phyloP scores from a whole-genome alignment of 2,888 invertebrate genomes.

The Sepioteuthis lessoniana region DNA sequence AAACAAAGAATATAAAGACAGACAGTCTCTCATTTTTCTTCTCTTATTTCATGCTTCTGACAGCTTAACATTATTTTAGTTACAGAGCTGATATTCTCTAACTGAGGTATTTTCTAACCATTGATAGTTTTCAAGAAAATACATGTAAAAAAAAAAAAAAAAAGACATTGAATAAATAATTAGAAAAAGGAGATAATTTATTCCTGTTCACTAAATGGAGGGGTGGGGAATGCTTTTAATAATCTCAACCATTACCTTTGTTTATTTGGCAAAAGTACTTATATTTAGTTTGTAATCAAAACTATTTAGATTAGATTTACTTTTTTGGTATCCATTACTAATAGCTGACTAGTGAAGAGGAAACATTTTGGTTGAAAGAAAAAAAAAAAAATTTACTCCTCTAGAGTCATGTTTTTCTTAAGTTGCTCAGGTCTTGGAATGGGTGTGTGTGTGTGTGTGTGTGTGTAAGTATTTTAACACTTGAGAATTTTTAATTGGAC shows the following conservation, averaged over 20 bases:
- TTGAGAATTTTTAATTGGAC: too few species aligned
- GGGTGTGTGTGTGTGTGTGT: too few species aligned
- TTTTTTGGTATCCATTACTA: too few species aligned
- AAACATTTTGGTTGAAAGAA: too few species aligned
- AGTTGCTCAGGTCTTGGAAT: too few species aligned
- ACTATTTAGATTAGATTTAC: background rate
- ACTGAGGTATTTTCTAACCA: background rate
- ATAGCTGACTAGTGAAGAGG: too few species aligned
- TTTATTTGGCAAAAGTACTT: background rate
- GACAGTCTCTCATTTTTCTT: background rate
- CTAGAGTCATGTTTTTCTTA: too few species aligned
- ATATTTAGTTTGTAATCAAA: slow-evolving; percentile 18
- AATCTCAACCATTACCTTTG: background rate
- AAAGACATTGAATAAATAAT: background rate
- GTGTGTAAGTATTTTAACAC: too few species aligned
- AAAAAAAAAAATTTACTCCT: too few species aligned
- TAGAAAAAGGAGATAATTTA: background rate
- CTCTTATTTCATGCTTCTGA: background rate
- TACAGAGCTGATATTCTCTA: background rate
- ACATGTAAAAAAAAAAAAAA: background rate
- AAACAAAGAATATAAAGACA: background rate
- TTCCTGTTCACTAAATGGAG: background rate
- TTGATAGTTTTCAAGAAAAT: background rate
- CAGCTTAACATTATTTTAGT: background rate
- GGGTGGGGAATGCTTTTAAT: background rate